Base-by-base conservation (phyloP, 2,888 invertebrate genomes). In the Nasonovia ribisnigri region DNA sequence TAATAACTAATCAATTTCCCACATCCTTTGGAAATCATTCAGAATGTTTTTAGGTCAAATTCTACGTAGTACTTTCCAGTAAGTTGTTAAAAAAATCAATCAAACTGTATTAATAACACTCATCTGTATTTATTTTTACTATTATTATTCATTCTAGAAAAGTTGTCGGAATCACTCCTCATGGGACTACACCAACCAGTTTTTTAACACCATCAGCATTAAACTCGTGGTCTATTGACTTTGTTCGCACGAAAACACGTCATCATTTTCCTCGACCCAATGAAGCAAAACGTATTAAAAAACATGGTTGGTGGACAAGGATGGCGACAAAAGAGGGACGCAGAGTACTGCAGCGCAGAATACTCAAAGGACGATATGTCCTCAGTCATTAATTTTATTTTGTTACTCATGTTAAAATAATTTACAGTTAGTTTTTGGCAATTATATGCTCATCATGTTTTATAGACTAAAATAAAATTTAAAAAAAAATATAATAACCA, bases 211-310 rank as follows among this genome's bases (percentile, higher is more conserved):
- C 90, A 4, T 88, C 88, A 24, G 29, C 87, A 42, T 36, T 93
- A 26, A 90, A 86, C 51, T 89, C 90, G 1, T 93, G 93, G 93
- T 93, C 93, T 42, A 26, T 87, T 13, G 94, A 93, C 46, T 90
- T 93, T 10, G 42, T 94, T 92, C 91, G 94, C 94, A 96, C 96
- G 1, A 96, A 96, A 95, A 96, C 97, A 0, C 96, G 97, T 88
- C 96, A 97, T 95, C 96, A 98, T 95, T 98, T 98, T 95, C 98
- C 98, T 0, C 96, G 97, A 88, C 97, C 98, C 0, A 97, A 96
- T 92, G 98, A 98, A 96, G 96, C 97, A 0, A 97, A 96, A 95
- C 96, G 98, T 95, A 96, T 98, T 2, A 97, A 97, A 84, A 96
- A 96, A 20, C 97, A 97, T 95, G 98, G 98, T 1, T 98, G 97